These are phyloP conservation scores for Peromyscus leucopus DNA, from an alignment of 2,113 vertebrate genomes.

Conservation along the genomic window DNA sequence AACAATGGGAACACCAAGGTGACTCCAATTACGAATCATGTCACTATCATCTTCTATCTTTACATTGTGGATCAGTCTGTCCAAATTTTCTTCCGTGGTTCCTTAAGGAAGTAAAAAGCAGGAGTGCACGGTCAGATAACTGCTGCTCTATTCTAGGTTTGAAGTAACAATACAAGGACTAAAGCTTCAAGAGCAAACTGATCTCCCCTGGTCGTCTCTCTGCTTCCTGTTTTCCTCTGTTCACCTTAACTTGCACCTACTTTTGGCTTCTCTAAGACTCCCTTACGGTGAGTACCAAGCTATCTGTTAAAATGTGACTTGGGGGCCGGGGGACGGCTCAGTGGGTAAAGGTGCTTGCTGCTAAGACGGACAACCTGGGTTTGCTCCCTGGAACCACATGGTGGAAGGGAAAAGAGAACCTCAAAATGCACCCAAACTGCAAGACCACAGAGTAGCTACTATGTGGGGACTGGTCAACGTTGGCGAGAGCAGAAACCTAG, in stretches of 20 bases:
- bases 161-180: not conserved
- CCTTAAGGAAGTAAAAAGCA: slow-evolving; percentile 87
- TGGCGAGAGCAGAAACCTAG: not conserved
- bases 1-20: slow-evolving; percentile 91
- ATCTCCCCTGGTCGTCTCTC: not conserved
- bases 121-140: not conserved
- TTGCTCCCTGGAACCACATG: not conserved
- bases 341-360: not conserved
- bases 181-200: slow-evolving; percentile 25
- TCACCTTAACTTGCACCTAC: slow-evolving; percentile 16
- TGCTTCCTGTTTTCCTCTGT: slow-evolving; percentile 27
- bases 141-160: slow-evolving; percentile 16
- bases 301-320: not conserved
- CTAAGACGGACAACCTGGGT: too few relatives aligned
- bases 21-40: slow-evolving; percentile 97
- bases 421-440: not conserved
- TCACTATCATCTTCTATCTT: slow-evolving; percentile 94
- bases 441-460: not conserved
- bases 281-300: slow-evolving; percentile 20
- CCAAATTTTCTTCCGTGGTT: slow-evolving; percentile 97
- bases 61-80: slow-evolving; percentile 96
- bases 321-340: not conserved
- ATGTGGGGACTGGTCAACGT: not conserved
- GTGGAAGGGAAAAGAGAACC: not conserved
- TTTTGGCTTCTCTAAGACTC: slow-evolving; percentile 26